phyloP scores from a whole-genome alignment of 2,888 invertebrate genomes.

The Drosophila helvetica region DNA sequence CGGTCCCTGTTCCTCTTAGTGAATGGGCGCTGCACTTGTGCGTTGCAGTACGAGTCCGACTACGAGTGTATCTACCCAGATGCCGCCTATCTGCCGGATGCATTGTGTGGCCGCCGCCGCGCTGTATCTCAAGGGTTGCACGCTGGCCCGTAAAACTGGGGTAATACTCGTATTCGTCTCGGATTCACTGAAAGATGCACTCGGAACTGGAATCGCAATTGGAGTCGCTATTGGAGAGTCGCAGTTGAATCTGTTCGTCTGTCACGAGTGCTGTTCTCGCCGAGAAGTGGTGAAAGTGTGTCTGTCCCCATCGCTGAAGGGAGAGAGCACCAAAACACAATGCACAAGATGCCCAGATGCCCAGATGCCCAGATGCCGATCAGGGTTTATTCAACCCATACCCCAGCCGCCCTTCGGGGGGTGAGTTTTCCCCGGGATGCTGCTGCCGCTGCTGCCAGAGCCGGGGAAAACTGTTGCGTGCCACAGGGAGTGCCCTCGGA shows the following conservation, averaged over 20 bases:
- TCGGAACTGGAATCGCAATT: not conserved
- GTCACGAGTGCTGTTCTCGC: conserved; percentile 29
- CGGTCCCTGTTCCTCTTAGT: conserved; percentile 13
- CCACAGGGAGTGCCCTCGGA: conserved; percentile 58
- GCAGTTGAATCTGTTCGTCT: conserved; percentile 24
- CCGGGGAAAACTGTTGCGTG: conserved; percentile 71
- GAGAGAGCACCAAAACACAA: conserved; percentile 26
- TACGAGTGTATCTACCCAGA: conserved; percentile 19
- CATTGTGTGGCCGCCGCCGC: conserved; percentile 31
- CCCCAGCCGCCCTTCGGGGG: conserved; percentile 4
- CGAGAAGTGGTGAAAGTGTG: conserved; percentile 66
- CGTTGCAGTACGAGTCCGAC: not conserved
- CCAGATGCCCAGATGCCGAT: conserved; percentile 27
- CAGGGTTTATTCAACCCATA: conserved; percentile 71
- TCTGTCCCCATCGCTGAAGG: conserved; percentile 12
- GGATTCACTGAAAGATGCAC: conserved; percentile 30
- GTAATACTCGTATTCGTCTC: conserved; percentile 34
- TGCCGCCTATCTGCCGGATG: conserved; percentile 46
- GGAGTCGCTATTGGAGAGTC: conserved; percentile 15
- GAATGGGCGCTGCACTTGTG: conserved; percentile 44
- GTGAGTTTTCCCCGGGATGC: conserved; percentile 51
- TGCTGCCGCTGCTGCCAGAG: conserved; percentile 8
- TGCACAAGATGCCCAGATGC: not conserved
- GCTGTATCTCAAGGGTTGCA: conserved; percentile 46
- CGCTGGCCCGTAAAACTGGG: conserved; percentile 37